A percentile compares a stretch with the other conserved stretches of the same genome.
Evolutionary conservation across 2,797 vertebrate species (phyloP).

Genomic region (Lophius americanus): DNA sequence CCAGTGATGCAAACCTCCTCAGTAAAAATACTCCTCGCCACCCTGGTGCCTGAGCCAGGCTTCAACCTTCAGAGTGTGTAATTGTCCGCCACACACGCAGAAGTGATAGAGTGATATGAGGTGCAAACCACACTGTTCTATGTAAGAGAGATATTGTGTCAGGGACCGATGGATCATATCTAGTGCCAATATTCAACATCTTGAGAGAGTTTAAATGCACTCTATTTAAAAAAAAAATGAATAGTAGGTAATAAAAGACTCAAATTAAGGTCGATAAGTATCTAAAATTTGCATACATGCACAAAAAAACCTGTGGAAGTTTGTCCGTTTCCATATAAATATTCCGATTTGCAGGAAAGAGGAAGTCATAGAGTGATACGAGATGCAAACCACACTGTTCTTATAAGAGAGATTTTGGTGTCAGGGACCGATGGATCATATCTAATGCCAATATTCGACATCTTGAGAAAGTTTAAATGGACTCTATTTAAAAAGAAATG

Average conservation of each 20-base stretch:
- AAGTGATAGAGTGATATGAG: constrained; percentile 21
- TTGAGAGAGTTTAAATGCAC: not conserved
- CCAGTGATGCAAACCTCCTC: constrained; percentile 70
- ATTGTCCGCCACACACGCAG: constrained; percentile 51
- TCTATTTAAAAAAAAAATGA: too few species aligned
- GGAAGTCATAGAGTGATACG: not conserved
- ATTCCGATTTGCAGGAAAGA: not conserved
- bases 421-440: constrained; percentile 7
- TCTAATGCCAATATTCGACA: not conserved
- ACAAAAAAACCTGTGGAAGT: too few species aligned
- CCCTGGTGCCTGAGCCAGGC: constrained; percentile 55
- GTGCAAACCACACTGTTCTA: constrained; percentile 16
- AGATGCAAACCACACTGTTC: constrained; percentile 20
- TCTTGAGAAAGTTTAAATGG: not conserved
- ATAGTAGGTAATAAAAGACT: too few species aligned
- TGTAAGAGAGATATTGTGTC: constrained; percentile 12
- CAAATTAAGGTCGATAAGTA: too few species aligned
- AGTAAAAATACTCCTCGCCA: constrained; percentile 60
- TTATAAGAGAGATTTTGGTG: constrained; percentile 11
- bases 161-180: constrained; percentile 6
- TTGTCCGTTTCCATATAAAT: too few species aligned
- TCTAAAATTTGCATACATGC: too few species aligned
- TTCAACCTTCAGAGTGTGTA: constrained; percentile 54
- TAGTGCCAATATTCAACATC: not conserved
- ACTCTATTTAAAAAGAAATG: not conserved